These are phyloP conservation scores for Atractosteus spatula DNA, from an alignment of 2,113 vertebrate genomes.

Conservation along the genomic window DNA sequence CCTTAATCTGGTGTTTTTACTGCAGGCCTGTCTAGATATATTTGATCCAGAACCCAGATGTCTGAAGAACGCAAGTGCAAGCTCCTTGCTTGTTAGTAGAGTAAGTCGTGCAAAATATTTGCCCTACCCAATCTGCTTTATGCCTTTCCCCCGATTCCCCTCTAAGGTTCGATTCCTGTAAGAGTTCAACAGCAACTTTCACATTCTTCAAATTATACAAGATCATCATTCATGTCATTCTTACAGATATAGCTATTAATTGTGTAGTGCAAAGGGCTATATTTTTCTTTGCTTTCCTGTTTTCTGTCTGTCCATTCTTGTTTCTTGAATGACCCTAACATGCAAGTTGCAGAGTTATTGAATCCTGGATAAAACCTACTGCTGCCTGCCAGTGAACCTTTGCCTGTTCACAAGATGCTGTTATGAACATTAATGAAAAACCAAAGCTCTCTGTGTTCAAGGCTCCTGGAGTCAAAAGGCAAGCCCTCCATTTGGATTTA, in stretches of 20 bases:
- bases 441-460: no score
- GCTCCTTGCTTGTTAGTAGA: slow-evolving; percentile 29
- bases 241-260: background rate
- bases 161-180: slow-evolving; percentile 69
- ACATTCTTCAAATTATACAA: slow-evolving; percentile 53
- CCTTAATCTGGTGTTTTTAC: background rate
- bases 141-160: slow-evolving; percentile 63
- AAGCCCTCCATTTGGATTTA: no score
- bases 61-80: slow-evolving; percentile 37
- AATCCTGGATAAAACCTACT: no score
- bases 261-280: no score
- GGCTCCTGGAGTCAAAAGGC: no score
- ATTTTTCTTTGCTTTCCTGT: no score
- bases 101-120: slow-evolving; percentile 50
- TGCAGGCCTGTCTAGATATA: background rate
- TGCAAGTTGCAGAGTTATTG: no score
- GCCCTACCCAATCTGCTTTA: slow-evolving; percentile 72
- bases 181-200: slow-evolving; percentile 67
- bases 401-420: no score
- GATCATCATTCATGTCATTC: background rate
- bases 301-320: no score
- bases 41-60: background rate
- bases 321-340: no score
- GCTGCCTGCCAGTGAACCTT: no score
- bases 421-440: no score